Base-by-base conservation (phyloP, 1,140 invertebrate species). In the Apis cerana region DNA sequence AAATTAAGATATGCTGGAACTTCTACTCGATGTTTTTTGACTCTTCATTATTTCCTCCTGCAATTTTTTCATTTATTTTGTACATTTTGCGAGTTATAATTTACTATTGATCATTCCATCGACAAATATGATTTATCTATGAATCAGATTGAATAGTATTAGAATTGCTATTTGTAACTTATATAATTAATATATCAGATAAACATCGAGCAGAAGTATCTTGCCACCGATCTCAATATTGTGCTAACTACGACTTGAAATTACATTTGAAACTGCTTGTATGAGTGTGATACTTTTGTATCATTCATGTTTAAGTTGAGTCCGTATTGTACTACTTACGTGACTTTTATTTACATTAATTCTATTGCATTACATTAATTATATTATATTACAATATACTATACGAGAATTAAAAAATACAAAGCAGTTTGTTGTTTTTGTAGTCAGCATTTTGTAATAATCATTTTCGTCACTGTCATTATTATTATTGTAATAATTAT, bases 211-310 rank as follows among this genome's bases (percentile, higher is more conserved):
- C 90, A 92, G 88, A 91, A 93, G 90, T 87, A 72, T 90, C 88
- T 92, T 88, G 89, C 88, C 88, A 92, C 87, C 91, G 93, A 94
- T 93, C 92, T 94, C 93, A 94, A 89, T 91, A 90, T 84, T 92
- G 89, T 89, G 91, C 89, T 92, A 89, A 91, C 83, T 86, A 80
- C 85, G 88, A 91, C 87, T 91, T 85, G 75, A 72, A 85, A 86
- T 88, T 85, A 85, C 74, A 82, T 85, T 83, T 68, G 72, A 88
- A 88, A 83, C 88, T 88, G 81, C 72, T 88, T 92, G 87, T 91
- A 90, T 78, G 87, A 90, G 84, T 74, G 80, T 89, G 74, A 89
- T 69, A 88, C 75, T 86, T 83, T 85, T 84, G 88, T 89, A 91
- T 89, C 78, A 85, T 87, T 88, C 87, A 90, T 76, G 65, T 89